Base-by-base conservation (phyloP, 2,797 vertebrate genomes). In the Hybognathus amarus region DNA sequence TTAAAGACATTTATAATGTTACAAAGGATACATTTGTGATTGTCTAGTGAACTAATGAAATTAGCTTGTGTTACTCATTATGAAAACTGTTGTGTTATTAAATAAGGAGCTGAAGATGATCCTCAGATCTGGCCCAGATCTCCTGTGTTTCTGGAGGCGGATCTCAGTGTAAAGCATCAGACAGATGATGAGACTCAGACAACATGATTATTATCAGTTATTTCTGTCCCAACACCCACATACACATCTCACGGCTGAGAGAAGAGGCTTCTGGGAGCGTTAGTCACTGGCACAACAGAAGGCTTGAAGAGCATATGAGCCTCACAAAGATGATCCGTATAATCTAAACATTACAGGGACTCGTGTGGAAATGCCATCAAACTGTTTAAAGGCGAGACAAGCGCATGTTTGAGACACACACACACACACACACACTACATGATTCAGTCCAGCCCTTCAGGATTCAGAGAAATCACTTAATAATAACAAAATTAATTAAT, bases 181-280 rank as follows among this genome's bases (percentile, higher is more conserved):
- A 61, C 24, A 13, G 52, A 54, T 10, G 69, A 47, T 30, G 42
- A 71, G 30, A 76, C 68, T n/a, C 7, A 84, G 30, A 84, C 76
- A 66, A 17, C 61, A 81, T 56, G 79, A 82, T 47, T 5, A 15
- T 78, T 77, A 82, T 66, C 52, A 82, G 56, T 18, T 80, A 80
- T 68, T 80, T 80, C 66, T 66, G 52, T 75, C 12, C 36, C 27
- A 42, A 76, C 80, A 68, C 85, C 84, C 75, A 82, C 75, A 69
- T 15, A 12, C 40, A 81, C 79, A 68, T 67, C 70, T 54, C 71
- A 1, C 45, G 24, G 61, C 20, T 63, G 20, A 77, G 42, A 73
- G 74, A 42, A 52, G 68, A 56, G 67, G 24, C 40, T 56, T 64
- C 27, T 47, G 22, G 70, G 50, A 80, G 30, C 15, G 22, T 76